Conservation (phyloP, 2,113 vertebrate genomes). For the Cavia porcellus region DNA sequence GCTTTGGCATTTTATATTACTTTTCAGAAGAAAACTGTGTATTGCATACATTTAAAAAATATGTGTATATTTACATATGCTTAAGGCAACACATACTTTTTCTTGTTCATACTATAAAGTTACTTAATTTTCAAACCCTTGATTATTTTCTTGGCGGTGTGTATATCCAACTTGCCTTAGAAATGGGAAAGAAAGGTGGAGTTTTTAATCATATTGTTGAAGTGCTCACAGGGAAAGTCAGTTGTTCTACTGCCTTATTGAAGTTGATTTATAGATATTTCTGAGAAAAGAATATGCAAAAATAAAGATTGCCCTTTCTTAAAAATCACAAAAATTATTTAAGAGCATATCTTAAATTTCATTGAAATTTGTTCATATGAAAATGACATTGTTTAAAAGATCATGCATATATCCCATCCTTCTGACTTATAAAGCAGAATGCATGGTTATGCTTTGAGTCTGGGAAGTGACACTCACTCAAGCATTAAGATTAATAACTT, state of each 20-base stretch:
- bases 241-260: neutral
- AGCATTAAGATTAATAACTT: neutral
- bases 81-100: neutral
- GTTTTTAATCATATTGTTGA: neutral
- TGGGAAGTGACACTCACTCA: neutral
- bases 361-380: neutral
- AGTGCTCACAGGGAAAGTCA: neutral
- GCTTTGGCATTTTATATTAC: neutral
- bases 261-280: neutral
- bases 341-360: neutral
- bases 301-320: neutral
- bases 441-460: neutral
- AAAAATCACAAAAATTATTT: neutral
- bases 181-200: neutral
- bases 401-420: neutral
- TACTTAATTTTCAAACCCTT: neutral
- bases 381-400: neutral
- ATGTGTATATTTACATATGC: neutral
- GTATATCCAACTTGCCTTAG: neutral
- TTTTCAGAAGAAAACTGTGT: neutral
- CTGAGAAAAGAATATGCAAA: neutral
- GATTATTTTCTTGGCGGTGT: neutral
- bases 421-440: neutral
- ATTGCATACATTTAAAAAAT: neutral
- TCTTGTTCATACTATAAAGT: neutral